Conservation (phyloP, 1,140 invertebrate genomes). For the Dendroctonus ponderosae region DNA sequence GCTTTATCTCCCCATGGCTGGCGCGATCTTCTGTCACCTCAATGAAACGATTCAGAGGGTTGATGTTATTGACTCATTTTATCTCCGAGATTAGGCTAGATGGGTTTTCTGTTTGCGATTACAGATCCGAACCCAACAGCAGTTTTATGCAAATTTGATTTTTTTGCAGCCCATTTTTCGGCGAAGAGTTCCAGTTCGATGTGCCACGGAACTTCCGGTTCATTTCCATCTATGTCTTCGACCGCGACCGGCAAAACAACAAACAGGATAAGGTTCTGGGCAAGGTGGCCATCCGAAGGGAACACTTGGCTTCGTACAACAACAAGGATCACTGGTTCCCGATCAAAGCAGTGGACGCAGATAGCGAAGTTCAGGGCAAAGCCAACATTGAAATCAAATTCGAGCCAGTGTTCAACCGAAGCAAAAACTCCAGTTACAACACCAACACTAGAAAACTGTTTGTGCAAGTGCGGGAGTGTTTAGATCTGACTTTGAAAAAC, state of each 20-base stretch:
- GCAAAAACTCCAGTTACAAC: constrained; percentile 28
- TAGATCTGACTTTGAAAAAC: constrained; percentile 84
- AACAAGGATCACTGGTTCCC: constrained; percentile 92
- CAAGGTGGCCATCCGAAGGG: constrained; percentile 84
- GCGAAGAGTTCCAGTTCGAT: constrained; percentile 90
- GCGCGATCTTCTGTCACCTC: too few relatives aligned
- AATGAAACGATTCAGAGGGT: too few relatives aligned
- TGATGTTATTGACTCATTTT: too few relatives aligned
- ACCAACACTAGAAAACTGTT: constrained; percentile 51
- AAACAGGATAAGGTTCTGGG: constrained; percentile 85
- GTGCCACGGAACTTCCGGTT: constrained; percentile 85
- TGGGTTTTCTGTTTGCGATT: too few relatives aligned
- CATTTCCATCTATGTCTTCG: constrained; percentile 84
- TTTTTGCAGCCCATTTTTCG: constrained; percentile 79
- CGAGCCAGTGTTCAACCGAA: constrained; percentile 47
- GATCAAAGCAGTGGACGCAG: constrained; percentile 77
- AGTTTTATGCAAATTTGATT: constrained; percentile 15
- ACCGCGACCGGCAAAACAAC: constrained; percentile 67
- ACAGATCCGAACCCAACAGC: too few relatives aligned
- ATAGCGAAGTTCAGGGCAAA: constrained; percentile 86
- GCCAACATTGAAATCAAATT: constrained; percentile 70
- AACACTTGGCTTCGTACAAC: constrained; percentile 82
- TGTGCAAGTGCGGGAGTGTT: constrained; percentile 75
- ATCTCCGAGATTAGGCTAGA: too few relatives aligned
- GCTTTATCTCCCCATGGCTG: too few relatives aligned